Conservation (phyloP, 2,797 vertebrate genomes). For the Aplochiton taeniatus region DNA sequence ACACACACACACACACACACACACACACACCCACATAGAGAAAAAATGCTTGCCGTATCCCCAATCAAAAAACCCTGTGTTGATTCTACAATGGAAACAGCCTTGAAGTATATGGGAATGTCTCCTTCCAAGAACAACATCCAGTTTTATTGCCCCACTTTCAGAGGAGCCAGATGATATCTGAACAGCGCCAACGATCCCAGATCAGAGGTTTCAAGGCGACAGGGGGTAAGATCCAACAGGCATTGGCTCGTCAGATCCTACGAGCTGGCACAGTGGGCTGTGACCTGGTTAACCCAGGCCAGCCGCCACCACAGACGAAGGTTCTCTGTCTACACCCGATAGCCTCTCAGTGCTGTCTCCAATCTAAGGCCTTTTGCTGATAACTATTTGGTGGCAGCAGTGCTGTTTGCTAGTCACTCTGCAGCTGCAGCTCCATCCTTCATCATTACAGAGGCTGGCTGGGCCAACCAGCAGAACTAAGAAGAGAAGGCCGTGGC, state of each 20-base stretch:
- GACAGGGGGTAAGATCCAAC: constrained; percentile 30
- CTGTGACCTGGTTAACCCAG: constrained; percentile 15
- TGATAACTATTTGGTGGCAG: constrained; percentile 57
- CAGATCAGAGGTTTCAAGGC: constrained; percentile 57
- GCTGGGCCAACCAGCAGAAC: not conserved
- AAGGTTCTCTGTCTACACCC: constrained; percentile 21
- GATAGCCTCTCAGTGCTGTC: constrained; percentile 24
- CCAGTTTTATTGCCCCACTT: constrained; percentile 37
- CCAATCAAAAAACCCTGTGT: constrained; percentile 40
- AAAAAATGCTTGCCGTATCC: constrained; percentile 12
- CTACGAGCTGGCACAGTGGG: constrained; percentile 31
- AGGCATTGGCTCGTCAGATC: constrained; percentile 41
- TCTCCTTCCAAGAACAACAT: constrained; percentile 58
- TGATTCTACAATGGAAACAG: constrained; percentile 39
- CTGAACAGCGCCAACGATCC: constrained; percentile 48
- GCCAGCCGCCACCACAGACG: constrained; percentile 31
- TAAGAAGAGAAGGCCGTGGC: not conserved
- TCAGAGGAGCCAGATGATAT: constrained; percentile 59
- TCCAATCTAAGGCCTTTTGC: constrained; percentile 27
- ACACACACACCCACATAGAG: constrained; percentile 25
- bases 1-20: constrained; percentile 18
- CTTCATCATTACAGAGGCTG: not conserved
- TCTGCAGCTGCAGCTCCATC: constrained; percentile 13
- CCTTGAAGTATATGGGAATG: constrained; percentile 41
- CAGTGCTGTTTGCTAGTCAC: constrained; percentile 38